These are phyloP conservation scores for Anas bahamensis DNA, from an alignment of 2,797 vertebrate species.

Conservation along the genomic window DNA sequence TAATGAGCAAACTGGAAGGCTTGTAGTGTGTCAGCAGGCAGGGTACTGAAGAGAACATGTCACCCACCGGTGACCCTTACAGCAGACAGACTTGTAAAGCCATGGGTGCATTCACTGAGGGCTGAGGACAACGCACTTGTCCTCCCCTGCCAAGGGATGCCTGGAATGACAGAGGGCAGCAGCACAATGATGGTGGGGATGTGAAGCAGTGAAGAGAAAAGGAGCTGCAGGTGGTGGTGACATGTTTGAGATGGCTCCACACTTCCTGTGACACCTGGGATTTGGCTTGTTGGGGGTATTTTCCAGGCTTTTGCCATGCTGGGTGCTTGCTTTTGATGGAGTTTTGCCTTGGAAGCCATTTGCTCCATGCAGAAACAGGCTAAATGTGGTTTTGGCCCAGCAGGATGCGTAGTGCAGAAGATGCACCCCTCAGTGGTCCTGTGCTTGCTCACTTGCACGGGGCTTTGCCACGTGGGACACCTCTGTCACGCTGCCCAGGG, in stretches of 20 bases:
- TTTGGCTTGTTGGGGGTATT: background rate
- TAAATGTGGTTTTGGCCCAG: background rate
- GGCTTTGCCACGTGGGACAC: rapidly evolving
- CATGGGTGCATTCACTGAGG: background rate
- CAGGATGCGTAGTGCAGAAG: rapidly evolving
- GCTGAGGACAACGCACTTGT: rapidly evolving
- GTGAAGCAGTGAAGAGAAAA: background rate
- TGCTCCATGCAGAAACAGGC: background rate
- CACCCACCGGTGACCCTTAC: background rate
- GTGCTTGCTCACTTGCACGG: rapidly evolving
- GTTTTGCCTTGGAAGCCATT: background rate
- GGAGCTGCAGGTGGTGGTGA: background rate
- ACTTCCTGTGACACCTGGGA: rapidly evolving
- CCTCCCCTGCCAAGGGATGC: rapidly evolving
- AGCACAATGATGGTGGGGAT: rapidly evolving
- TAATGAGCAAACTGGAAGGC: background rate
- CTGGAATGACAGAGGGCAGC: background rate
- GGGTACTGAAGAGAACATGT: background rate
- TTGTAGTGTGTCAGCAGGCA: background rate
- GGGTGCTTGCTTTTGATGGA: background rate
- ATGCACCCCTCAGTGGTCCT: background rate
- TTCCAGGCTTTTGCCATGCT: background rate
- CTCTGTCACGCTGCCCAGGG: background rate
- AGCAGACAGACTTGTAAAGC: background rate
- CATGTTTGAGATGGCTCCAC: rapidly evolving